Base-by-base conservation (phyloP, 2,113 vertebrate species). In the Okapia johnstoni region DNA sequence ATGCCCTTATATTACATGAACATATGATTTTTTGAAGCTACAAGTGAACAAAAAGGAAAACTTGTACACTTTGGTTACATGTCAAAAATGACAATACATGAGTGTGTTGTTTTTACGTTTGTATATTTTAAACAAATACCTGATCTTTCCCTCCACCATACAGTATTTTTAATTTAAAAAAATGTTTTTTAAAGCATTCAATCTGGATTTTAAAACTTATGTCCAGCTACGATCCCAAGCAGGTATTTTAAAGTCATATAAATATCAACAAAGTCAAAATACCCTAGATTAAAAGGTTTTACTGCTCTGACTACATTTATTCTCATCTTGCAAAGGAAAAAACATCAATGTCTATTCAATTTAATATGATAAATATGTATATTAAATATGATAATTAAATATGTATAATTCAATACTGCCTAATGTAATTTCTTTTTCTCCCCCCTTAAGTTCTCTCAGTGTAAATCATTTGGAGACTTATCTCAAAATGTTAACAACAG, bases 351-450 rank as follows among this genome's bases (percentile, higher is more conserved):
- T 36, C 85, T 93, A 97, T 73, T 66, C 73, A 92, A 95, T 52
- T 93, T 80, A 97, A 86, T 90, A 50, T 96, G 84, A 87, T 66
- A 40, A 96, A 97, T 92, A 88, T 40, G 14, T 52, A 55, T 55
- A n/a, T 40, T 40, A 94, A 97, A 86, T 90, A 50, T 96, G 84
- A 87, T 66, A 96, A 97, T 52, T 81, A 96, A 89, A 91, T 92
- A 88, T 40, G 14, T 52, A 55, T 55, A n/a, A 93, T 76, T 88
- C 43, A 90, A 63, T 92, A 95, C 21, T 87, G 60, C 43, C 55
- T 88, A 92, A 93, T 90, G 84, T 55, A 92, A 93, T 84, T 86
- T 4, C 23, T 6, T 40, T 55, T 40, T 14, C 7, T 57, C 91
- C 80, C 43, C 61, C 25, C 33, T 85, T 93, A 90, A 86, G 15